Evolutionary conservation across 53 echinoderm and acorn worm genomes (phyloP).

Genomic region (Astropecten irregularis): DNA sequence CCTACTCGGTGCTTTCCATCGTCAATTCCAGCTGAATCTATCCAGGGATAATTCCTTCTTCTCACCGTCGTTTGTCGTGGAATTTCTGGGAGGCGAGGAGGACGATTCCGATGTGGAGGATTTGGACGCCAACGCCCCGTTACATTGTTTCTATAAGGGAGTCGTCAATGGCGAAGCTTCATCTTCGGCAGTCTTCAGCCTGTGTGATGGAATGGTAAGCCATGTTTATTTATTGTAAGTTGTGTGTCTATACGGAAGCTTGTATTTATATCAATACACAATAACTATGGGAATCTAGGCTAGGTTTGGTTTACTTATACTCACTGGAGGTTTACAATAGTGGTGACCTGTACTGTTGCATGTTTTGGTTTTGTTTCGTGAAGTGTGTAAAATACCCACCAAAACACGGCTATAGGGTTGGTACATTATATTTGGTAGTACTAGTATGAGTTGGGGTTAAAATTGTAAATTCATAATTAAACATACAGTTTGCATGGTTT

Average conservation of each 20-base stretch:
- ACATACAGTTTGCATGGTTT: no score
- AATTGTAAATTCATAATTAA: no score
- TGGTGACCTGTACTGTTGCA: no score
- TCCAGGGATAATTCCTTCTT: slow-evolving; percentile 78
- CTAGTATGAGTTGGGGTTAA: no score
- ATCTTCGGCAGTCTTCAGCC: slow-evolving; percentile 85
- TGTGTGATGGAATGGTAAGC: slow-evolving; percentile 96
- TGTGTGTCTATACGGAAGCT: not conserved
- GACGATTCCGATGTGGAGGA: slow-evolving; percentile 50
- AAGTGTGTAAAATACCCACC: no score
- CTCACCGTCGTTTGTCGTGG: slow-evolving; percentile 77
- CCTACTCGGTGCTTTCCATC: slow-evolving; percentile 84
- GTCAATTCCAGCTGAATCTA: slow-evolving; percentile 77
- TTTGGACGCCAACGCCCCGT: slow-evolving; percentile 35
- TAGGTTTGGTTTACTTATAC: no score
- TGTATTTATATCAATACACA: not conserved
- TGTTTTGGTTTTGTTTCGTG: no score
- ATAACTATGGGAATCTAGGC: no score
- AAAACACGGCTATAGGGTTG: no score
- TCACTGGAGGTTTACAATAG: no score
- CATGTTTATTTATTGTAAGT: not conserved
- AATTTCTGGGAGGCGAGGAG: slow-evolving; percentile 66
- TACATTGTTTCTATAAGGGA: slow-evolving; percentile 94
- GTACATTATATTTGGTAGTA: no score
- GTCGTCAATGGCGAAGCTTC: slow-evolving; percentile 75